Percentiles rank a stretch among this genome's conserved stretches.
phyloP scores from a whole-genome alignment of 1,140 invertebrate genomes.

The Vollenhovia emeryi region DNA sequence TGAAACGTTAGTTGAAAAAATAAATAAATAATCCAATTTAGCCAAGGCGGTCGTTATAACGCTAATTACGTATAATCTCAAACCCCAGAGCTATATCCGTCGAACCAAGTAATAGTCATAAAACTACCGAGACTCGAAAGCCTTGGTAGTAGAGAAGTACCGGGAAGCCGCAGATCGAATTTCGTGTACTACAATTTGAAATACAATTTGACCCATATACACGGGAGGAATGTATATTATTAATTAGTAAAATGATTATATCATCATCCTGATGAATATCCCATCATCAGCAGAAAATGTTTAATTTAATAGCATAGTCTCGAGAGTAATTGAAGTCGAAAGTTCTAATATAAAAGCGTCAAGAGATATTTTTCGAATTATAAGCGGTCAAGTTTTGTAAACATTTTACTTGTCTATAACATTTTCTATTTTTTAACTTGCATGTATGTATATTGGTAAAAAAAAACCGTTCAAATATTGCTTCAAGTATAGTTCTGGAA shows the following conservation, averaged over 20 bases:
- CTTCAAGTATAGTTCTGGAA: no score
- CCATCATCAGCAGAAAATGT: neutral
- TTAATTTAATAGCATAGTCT: neutral
- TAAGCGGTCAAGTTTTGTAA: neutral
- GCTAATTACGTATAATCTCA: slow-evolving; percentile 83
- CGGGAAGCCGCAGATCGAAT: neutral
- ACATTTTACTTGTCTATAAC: neutral
- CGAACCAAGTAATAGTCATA: slow-evolving; percentile 65
- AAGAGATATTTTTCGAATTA: neutral
- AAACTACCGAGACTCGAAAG: slow-evolving; percentile 23
- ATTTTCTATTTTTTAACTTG: no score
- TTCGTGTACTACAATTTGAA: neutral
- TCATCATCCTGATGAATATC: no score
- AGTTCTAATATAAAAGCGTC: neutral
- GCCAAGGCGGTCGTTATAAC: slow-evolving; percentile 78
- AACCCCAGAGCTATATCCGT: slow-evolving; percentile 71
- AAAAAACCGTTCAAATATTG: no score
- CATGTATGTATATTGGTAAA: no score
- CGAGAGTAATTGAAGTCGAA: neutral
- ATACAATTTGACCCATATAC: neutral
- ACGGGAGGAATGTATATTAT: neutral
- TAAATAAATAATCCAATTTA: slow-evolving; percentile 83
- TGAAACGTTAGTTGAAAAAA: slow-evolving; percentile 84
- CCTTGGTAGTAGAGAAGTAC: neutral
- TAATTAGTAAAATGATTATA: neutral